Evolutionary conservation across 2,888 invertebrate species (phyloP).

Genomic region (Tiphia femorata): DNA sequence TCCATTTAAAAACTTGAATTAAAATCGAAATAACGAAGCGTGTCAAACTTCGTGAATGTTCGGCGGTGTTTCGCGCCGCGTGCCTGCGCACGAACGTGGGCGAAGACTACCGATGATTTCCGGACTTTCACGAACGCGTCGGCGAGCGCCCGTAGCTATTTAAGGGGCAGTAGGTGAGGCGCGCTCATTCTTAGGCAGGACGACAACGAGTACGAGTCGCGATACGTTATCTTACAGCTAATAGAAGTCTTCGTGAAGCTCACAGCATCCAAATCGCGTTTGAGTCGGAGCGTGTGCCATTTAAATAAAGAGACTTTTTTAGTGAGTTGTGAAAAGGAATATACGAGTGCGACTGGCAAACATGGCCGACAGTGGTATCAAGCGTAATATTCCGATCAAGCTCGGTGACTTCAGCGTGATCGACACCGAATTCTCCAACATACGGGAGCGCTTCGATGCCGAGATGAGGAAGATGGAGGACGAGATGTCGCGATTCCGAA

Average conservation of each 20-base stretch:
- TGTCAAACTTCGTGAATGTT: slow-evolving; percentile 17
- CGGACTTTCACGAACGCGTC: slow-evolving; percentile 49
- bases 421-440: slow-evolving; percentile 96
- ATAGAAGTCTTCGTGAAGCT: not conserved
- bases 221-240: slow-evolving; percentile 14
- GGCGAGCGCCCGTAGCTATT: slow-evolving; percentile 54
- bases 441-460: slow-evolving; percentile 93
- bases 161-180: slow-evolving; percentile 60
- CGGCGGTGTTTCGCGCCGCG: slow-evolving; percentile 23
- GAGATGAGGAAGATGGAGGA: slow-evolving; percentile 99
- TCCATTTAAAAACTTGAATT: slow-evolving; percentile 8
- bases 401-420: slow-evolving; percentile 95
- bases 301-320: not conserved
- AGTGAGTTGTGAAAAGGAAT: not conserved
- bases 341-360: slow-evolving; percentile 42
- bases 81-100: slow-evolving; percentile 14
- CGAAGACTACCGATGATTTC: slow-evolving; percentile 23
- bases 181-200: slow-evolving; percentile 59
- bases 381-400: slow-evolving; percentile 93
- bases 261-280: not conserved
- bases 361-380: slow-evolving; percentile 88
- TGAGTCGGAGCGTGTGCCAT: not conserved
- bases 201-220: slow-evolving; percentile 15
- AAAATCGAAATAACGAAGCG: not conserved
- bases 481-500: slow-evolving; percentile 95